Percentiles rank a stretch among this genome's conserved stretches.
Conservation (phyloP, 2,797 vertebrate species). For the Sorex maritimensis region DNA sequence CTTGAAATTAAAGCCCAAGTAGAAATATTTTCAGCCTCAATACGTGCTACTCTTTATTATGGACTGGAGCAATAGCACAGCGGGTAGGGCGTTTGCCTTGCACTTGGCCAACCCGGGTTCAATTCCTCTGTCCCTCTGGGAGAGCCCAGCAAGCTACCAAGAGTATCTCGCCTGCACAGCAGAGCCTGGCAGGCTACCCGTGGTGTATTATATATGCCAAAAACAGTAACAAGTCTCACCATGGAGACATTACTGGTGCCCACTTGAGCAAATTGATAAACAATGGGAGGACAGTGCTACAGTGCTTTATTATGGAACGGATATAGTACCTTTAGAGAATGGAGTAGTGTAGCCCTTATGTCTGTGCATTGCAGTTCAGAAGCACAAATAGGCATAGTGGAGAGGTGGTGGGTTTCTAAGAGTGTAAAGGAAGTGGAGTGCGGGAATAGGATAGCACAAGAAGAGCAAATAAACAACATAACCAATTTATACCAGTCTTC, state of each 20-base stretch:
- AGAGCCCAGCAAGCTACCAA: too few relatives aligned
- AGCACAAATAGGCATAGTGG: background rate
- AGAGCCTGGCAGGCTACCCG: too few relatives aligned
- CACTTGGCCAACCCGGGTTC: too few relatives aligned
- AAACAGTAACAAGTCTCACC: too few relatives aligned
- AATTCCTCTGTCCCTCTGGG: too few relatives aligned
- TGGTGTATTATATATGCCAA: too few relatives aligned
- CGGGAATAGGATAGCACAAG: background rate
- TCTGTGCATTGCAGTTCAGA: background rate
- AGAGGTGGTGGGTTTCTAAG: background rate
- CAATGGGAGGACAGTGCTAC: too few relatives aligned
- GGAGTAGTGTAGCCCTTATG: background rate
- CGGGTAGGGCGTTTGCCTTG: too few relatives aligned
- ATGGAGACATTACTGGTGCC: too few relatives aligned
- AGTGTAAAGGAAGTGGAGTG: background rate
- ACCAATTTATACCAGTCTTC: background rate
- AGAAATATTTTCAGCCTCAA: background rate
- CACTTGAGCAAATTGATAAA: too few relatives aligned
- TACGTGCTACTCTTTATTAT: background rate
- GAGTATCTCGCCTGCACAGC: too few relatives aligned
- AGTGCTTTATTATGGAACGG: background rate
- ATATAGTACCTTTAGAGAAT: background rate
- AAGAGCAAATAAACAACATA: background rate
- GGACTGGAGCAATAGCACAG: background rate
- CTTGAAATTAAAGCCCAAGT: slow-evolving; percentile 14